phyloP scores from a whole-genome alignment of 2,797 vertebrate species.

The Aplochiton taeniatus region DNA sequence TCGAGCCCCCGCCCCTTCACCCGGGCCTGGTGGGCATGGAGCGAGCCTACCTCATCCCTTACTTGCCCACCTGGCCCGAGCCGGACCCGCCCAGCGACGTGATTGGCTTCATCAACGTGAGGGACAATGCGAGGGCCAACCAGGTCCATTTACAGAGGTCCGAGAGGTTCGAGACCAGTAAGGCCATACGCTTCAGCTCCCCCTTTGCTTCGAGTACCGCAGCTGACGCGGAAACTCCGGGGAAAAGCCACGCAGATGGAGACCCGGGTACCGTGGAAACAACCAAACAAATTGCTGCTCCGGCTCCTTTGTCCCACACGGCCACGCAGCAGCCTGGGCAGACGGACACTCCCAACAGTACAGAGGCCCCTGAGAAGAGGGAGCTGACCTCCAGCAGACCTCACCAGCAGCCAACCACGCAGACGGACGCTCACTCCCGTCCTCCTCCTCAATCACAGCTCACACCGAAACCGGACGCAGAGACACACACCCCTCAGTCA shows the following conservation, averaged over 20 bases:
- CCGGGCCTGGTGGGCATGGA: conserved; percentile 87
- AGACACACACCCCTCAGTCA: conserved; percentile 23
- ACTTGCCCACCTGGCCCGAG: conserved; percentile 94
- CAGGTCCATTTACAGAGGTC: conserved; percentile 92
- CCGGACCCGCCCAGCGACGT: conserved; percentile 93
- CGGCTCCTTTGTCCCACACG: neutral
- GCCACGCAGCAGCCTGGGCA: conserved; percentile 6
- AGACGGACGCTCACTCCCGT: neutral
- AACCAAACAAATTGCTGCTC: neutral
- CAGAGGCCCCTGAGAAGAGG: neutral
- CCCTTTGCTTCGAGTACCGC: conserved; percentile 51
- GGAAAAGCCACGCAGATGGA: too few relatives aligned
- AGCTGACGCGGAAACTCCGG: too few relatives aligned
- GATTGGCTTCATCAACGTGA: conserved; percentile 95
- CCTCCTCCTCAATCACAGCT: neutral
- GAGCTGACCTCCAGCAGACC: neutral
- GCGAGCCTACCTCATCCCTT: conserved; percentile 89
- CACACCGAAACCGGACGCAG: conserved; percentile 19
- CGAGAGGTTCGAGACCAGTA: conserved; percentile 85
- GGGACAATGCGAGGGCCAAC: conserved; percentile 86
- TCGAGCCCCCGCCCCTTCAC: conserved; percentile 73
- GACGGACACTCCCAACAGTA: conserved; percentile 19
- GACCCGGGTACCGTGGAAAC: neutral
- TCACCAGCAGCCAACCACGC: too few relatives aligned
- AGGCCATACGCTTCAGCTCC: conserved; percentile 84